These are phyloP conservation scores for Leucophenga montana DNA, from an alignment of 2,888 invertebrate genomes.

Conservation along the genomic window DNA sequence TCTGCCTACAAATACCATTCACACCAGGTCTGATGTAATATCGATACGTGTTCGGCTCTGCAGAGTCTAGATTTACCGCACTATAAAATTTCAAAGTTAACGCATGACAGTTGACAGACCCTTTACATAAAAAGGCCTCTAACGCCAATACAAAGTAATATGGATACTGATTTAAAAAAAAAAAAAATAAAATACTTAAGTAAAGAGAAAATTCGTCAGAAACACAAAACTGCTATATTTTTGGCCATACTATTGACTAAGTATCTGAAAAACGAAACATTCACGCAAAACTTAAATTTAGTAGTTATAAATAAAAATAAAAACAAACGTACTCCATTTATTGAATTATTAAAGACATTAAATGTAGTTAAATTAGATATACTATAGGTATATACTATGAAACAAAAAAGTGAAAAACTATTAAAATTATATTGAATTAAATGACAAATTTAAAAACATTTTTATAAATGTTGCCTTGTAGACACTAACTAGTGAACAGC, in stretches of 20 bases:
- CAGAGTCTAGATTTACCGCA: too few relatives aligned
- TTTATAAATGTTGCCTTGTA: slow-evolving; percentile 40
- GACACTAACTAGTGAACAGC: slow-evolving; percentile 27
- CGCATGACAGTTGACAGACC: too few relatives aligned
- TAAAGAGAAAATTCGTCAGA: too few relatives aligned
- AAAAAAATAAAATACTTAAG: too few relatives aligned
- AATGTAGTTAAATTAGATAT: slow-evolving; percentile 10
- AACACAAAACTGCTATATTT: not conserved
- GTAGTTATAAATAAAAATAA: not conserved
- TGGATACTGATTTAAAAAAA: too few relatives aligned
- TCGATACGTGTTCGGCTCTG: too few relatives aligned
- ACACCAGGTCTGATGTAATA: too few relatives aligned
- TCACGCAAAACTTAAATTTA: not conserved
- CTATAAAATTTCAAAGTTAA: too few relatives aligned
- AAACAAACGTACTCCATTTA: not conserved
- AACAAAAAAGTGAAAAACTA: not conserved
- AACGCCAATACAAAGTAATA: too few relatives aligned
- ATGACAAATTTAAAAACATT: slow-evolving; percentile 20
- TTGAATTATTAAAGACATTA: slow-evolving; percentile 6
- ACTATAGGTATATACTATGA: slow-evolving; percentile 13
- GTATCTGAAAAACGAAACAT: not conserved
- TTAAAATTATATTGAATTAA: slow-evolving; percentile 13
- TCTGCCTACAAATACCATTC: too few relatives aligned
- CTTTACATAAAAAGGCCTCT: too few relatives aligned
- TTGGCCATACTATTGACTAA: slow-evolving; percentile 4